A percentile compares a stretch with the other conserved stretches of the same genome.
These are phyloP conservation scores for Ericerus pela DNA, from an alignment of 1,140 invertebrate species.

Conservation along the genomic window DNA sequence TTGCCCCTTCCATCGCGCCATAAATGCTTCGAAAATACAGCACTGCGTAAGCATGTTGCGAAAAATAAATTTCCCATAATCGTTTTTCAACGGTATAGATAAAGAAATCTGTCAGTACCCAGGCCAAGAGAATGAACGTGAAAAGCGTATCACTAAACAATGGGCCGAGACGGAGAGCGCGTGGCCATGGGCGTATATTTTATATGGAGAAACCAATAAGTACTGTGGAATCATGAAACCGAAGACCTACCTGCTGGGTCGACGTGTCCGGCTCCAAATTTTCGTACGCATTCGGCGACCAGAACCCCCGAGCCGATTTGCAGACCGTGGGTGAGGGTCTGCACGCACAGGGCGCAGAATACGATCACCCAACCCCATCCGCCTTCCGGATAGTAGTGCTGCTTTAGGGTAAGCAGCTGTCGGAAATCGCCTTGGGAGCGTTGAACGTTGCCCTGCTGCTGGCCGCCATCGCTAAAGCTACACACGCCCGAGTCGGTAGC, in stretches of 20 bases:
- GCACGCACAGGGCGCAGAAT: slow-evolving; percentile 40
- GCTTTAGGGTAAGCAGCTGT: slow-evolving; percentile 42
- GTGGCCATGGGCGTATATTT: no score
- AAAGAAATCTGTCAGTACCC: no score
- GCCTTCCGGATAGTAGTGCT: slow-evolving; percentile 59
- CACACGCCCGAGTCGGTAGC: slow-evolving; percentile 31
- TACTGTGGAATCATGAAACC: background rate
- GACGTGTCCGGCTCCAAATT: slow-evolving; percentile 35
- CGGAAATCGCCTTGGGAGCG: slow-evolving; percentile 33
- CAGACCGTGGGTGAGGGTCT: slow-evolving; percentile 45
- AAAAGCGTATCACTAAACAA: no score
- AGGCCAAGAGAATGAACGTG: no score
- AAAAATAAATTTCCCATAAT: no score
- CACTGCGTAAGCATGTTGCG: no score
- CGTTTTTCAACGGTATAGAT: no score
- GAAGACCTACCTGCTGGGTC: slow-evolving; percentile 35
- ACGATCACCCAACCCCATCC: slow-evolving; percentile 58
- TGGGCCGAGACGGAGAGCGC: no score
- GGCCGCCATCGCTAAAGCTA: slow-evolving; percentile 31
- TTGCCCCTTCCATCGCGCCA: no score
- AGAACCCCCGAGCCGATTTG: slow-evolving; percentile 42
- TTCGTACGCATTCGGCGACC: slow-evolving; percentile 34
- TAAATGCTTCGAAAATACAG: no score
- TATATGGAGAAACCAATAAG: no score
- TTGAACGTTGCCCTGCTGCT: slow-evolving; percentile 28